Conservation (phyloP, 2,797 vertebrate genomes). For the Labroides dimidiatus region DNA sequence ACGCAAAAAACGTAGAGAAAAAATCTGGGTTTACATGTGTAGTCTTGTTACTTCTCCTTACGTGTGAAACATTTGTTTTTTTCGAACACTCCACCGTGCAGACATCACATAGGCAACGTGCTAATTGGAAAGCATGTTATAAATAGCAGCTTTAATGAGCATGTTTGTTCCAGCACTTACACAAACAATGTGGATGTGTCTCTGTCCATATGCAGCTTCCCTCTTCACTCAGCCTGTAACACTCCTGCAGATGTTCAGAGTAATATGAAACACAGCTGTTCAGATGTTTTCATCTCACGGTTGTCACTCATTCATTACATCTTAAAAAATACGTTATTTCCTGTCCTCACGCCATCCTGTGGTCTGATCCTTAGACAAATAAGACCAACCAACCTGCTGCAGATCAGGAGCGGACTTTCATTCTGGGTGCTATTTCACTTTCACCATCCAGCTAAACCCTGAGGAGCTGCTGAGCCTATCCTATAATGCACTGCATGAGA, state of each 20-base stretch:
- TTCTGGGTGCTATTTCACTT: slow-evolving; percentile 9
- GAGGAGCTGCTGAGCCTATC: background rate
- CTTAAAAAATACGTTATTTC: slow-evolving; percentile 59
- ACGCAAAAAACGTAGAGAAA: too few relatives aligned
- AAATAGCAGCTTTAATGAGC: background rate
- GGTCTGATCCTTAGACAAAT: slow-evolving; percentile 30
- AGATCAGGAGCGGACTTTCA: slow-evolving; percentile 12
- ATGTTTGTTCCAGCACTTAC: background rate
- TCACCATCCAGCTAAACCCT: background rate
- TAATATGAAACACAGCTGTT: slow-evolving; percentile 29
- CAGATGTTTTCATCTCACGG: slow-evolving; percentile 28
- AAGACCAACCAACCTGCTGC: slow-evolving; percentile 2
- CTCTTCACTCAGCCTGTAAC: slow-evolving; percentile 27
- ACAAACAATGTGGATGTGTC: slow-evolving; percentile 7
- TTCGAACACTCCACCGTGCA: background rate
- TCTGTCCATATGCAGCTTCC: slow-evolving; percentile 5
- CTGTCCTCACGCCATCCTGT: slow-evolving; percentile 39
- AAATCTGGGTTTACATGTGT: too few relatives aligned
- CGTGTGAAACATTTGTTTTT: background rate
- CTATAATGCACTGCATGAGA: background rate
- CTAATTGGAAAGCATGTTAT: background rate
- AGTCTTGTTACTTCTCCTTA: too few relatives aligned
- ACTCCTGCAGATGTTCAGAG: slow-evolving; percentile 40
- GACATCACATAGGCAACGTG: background rate
- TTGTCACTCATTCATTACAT: slow-evolving; percentile 42